phyloP scores from a whole-genome alignment of 2,113 vertebrate genomes.

The Geococcyx californianus region DNA sequence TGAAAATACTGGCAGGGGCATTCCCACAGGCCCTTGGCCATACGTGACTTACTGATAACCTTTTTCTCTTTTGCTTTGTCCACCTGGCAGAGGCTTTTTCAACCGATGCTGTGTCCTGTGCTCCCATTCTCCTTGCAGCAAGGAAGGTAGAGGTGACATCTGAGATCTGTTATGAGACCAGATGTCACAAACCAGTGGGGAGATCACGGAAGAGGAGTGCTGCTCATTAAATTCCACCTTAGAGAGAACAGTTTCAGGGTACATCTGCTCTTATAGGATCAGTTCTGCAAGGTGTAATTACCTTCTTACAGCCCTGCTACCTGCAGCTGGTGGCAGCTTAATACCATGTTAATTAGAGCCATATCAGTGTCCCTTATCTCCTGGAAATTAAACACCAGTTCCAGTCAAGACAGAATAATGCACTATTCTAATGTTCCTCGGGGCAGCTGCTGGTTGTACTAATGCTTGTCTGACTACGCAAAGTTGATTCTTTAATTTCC shows the following conservation, averaged over 20 bases:
- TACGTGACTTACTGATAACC: neutral
- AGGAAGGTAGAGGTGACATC: neutral
- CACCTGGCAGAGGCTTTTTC: neutral
- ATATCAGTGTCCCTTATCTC: neutral
- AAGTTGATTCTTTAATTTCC: constrained; percentile 80
- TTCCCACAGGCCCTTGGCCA: neutral
- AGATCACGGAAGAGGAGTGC: neutral
- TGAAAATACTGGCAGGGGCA: neutral
- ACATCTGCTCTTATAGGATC: neutral
- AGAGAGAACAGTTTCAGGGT: neutral
- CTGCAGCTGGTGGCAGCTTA: neutral
- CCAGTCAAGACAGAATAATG: neutral
- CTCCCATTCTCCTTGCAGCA: neutral
- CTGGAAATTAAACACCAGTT: neutral
- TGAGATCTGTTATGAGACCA: constrained; percentile 18
- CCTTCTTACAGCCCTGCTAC: neutral
- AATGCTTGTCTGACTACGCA: neutral
- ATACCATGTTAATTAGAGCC: neutral
- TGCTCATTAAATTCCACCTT: constrained; percentile 14
- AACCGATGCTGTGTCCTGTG: neutral
- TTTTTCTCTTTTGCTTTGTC: neutral
- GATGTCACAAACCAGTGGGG: neutral
- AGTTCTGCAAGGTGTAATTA: rapidly evolving
- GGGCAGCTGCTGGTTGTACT: neutral
- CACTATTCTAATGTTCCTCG: rapidly evolving